Evolutionary conservation across 2,888 invertebrate genomes (phyloP).

Genomic region (Saturnia pavonia): DNA sequence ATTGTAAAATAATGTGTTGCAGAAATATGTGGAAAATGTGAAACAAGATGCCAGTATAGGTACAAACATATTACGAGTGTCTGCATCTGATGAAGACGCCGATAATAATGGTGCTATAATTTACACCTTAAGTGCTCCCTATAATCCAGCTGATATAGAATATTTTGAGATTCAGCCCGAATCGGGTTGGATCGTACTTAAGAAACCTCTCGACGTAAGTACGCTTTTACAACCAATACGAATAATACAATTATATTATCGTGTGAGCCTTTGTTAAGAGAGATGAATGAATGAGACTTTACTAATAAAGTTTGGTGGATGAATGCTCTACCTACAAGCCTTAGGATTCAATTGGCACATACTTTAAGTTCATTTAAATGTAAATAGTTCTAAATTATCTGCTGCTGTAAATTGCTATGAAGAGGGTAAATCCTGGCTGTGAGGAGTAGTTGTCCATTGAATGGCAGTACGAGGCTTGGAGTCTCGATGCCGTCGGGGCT

Average conservation of each 20-base stretch:
- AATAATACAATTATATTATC: conserved; percentile 33
- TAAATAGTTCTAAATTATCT: conserved; percentile 80
- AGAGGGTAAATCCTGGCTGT: conserved; percentile 78
- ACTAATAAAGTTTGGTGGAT: conserved; percentile 78
- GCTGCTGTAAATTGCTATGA: conserved; percentile 80
- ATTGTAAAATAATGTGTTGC: conserved; percentile 56
- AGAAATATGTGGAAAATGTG: conserved; percentile 98
- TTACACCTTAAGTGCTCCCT: conserved; percentile 94
- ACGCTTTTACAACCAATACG: conserved; percentile 47
- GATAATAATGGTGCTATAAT: conserved; percentile 98
- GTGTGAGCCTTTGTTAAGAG: conserved; percentile 62
- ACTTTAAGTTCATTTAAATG: conserved; percentile 75
- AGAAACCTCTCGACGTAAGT: conserved; percentile 98
- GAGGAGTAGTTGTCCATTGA: conserved; percentile 80
- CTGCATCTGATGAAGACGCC: conserved; percentile 98
- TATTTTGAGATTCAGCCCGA: conserved; percentile 98
- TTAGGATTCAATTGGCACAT: conserved; percentile 82
- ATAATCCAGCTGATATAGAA: conserved; percentile 93
- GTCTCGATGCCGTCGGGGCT: conserved; percentile 66
- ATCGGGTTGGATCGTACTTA: conserved; percentile 98
- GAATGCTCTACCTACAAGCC: conserved; percentile 79
- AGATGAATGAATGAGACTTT: conserved; percentile 77
- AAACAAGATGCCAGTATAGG: conserved; percentile 98
- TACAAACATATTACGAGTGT: conserved; percentile 95
- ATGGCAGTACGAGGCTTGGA: conserved; percentile 52